Evolutionary conservation across 1,140 invertebrate species (phyloP).

Genomic region (Bursaphelenchus mucronatus): DNA sequence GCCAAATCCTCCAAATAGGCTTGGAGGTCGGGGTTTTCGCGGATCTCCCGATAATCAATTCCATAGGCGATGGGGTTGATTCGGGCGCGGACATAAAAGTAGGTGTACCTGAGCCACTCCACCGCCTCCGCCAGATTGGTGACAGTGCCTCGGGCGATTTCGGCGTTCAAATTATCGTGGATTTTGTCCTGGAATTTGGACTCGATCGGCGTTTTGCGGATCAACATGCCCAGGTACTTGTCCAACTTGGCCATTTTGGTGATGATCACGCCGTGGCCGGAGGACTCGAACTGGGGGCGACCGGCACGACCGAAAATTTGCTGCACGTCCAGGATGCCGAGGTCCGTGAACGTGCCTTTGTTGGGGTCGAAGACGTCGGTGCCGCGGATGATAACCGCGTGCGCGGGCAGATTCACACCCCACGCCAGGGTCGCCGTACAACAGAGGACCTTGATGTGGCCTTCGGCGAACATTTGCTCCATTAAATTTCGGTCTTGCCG

Average conservation of each 20-base stretch:
- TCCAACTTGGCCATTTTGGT: constrained; percentile 84
- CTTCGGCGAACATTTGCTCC: constrained; percentile 81
- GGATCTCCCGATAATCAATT: constrained; percentile 69
- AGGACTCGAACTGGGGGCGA: constrained; percentile 73
- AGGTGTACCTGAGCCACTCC: constrained; percentile 95
- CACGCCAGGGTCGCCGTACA: constrained; percentile 97
- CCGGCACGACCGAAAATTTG: constrained; percentile 99
- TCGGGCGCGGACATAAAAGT: constrained; percentile 86
- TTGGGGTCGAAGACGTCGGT: constrained; percentile 96
- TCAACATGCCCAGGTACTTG: constrained; percentile 87
- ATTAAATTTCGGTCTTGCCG: constrained; percentile 67
- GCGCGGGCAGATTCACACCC: constrained; percentile 97
- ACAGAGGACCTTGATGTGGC: constrained; percentile 83
- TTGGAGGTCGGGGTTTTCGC: constrained; percentile 75
- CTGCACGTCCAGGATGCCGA: constrained; percentile 92
- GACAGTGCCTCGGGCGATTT: constrained; percentile 82
- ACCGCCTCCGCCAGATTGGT: constrained; percentile 90
- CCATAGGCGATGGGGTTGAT: constrained; percentile 88
- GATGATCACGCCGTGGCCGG: constrained; percentile 89
- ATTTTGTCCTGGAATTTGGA: constrained; percentile 87
- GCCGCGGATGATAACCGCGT: constrained; percentile 89
- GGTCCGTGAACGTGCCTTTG: constrained; percentile 84
- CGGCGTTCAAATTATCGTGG: constrained; percentile 94
- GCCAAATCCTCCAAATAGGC: constrained; percentile 73
- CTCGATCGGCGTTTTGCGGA: constrained; percentile 95